phyloP scores from a whole-genome alignment of 2,888 invertebrate species.

The Sympetrum striolatum region DNA sequence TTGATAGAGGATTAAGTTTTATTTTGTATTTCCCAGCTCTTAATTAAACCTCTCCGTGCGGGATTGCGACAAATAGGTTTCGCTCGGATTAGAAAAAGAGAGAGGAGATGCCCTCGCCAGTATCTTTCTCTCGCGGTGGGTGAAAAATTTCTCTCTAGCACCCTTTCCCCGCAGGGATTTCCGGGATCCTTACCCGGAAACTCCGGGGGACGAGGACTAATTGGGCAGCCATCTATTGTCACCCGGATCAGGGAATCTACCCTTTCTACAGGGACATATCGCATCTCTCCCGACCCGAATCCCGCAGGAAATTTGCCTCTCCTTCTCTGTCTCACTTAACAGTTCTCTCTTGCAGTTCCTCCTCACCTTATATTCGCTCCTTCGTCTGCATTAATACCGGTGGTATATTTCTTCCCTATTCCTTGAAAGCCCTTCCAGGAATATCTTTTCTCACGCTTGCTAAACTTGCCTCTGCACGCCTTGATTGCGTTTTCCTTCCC shows the following conservation, averaged over 20 bases:
- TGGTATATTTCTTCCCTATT: background rate
- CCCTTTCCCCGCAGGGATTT: background rate
- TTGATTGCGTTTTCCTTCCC: no score
- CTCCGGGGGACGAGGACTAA: constrained; percentile 7
- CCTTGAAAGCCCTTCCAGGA: background rate
- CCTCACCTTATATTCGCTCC: no score
- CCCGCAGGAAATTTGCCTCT: background rate
- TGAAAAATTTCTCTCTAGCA: background rate
- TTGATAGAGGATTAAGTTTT: no score
- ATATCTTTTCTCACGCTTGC: background rate
- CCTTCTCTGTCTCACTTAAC: background rate
- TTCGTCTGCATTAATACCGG: background rate
- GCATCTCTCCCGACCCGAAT: background rate
- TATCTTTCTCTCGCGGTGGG: background rate
- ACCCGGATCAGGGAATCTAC: constrained; percentile 1
- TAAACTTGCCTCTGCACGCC: no score
- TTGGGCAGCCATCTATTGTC: constrained; percentile 34
- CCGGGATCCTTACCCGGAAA: background rate
- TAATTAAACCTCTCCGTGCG: background rate
- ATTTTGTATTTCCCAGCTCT: background rate
- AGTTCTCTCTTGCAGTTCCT: background rate
- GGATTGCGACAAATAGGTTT: background rate
- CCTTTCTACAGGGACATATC: background rate
- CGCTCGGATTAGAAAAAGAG: background rate
- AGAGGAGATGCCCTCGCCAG: background rate